These are phyloP conservation scores for Rhynchopsitta pachyrhyncha DNA, from an alignment of 2,113 vertebrate species.

Conservation along the genomic window DNA sequence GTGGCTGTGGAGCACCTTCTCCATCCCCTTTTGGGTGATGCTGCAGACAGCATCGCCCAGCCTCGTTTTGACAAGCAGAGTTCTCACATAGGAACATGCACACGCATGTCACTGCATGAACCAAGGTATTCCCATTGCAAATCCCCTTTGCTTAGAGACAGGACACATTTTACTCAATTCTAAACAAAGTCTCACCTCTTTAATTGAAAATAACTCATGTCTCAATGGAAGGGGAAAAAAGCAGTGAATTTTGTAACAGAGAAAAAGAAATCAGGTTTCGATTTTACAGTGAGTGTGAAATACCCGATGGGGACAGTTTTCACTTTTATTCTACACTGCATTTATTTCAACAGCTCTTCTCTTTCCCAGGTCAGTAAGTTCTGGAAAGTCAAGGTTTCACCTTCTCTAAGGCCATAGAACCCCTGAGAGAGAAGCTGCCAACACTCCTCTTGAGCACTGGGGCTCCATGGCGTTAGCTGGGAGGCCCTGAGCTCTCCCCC, in stretches of 20 bases:
- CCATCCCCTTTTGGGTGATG: background rate
- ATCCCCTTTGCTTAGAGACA: background rate
- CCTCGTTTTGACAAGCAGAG: background rate
- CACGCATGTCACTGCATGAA: accelerated
- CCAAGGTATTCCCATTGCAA: background rate
- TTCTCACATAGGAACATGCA: background rate
- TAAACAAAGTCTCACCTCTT: background rate
- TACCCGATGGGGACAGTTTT: slow-evolving; percentile 2
- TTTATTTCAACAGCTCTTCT: background rate
- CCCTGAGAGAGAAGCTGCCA: background rate
- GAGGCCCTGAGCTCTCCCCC: background rate
- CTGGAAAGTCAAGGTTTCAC: background rate
- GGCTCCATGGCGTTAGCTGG: background rate
- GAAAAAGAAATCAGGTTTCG: background rate
- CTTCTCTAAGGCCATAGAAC: background rate
- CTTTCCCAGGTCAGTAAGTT: background rate
- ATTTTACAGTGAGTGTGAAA: slow-evolving; percentile 20
- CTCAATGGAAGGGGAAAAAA: slow-evolving; percentile 2
- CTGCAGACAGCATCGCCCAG: background rate
- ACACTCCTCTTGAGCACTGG: background rate
- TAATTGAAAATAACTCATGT: background rate
- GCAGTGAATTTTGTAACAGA: background rate
- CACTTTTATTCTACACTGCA: slow-evolving; percentile 4
- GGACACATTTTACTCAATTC: slow-evolving; percentile 18
- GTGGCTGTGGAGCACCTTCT: background rate